phyloP scores from a whole-genome alignment of 2,797 vertebrate genomes.

The Silurus lanzhouensis region DNA sequence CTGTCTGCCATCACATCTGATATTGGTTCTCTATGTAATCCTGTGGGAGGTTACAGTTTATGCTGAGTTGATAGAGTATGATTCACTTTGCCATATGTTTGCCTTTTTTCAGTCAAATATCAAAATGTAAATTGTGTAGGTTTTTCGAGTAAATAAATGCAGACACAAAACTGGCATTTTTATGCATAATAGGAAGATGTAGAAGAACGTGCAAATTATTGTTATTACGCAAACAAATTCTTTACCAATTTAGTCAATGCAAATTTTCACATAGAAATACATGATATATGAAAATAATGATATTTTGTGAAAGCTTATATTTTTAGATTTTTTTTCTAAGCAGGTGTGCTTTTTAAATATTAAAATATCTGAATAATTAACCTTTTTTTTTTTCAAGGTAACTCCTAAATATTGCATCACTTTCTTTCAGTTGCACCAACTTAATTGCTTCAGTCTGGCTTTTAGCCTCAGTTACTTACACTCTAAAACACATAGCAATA shows the following conservation, averaged over 20 bases:
- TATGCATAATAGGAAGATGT: neutral
- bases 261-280: neutral
- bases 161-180: neutral
- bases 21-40: conserved; percentile 12
- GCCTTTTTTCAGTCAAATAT: neutral
- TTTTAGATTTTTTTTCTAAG: neutral
- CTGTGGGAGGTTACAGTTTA: neutral
- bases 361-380: neutral
- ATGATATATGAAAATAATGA: neutral
- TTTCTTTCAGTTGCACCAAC: neutral
- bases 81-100: neutral
- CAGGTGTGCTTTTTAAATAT: neutral
- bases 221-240: neutral
- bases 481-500: neutral
- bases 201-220: neutral
- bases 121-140: neutral
- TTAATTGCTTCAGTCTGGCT: neutral
- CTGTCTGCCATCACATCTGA: neutral
- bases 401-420: conserved; percentile 10
- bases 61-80: neutral
- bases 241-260: neutral
- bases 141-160: neutral
- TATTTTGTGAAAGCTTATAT: neutral
- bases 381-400: neutral
- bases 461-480: neutral